phyloP scores from a whole-genome alignment of 1,140 invertebrate species.

The Drosophila trapezifrons region DNA sequence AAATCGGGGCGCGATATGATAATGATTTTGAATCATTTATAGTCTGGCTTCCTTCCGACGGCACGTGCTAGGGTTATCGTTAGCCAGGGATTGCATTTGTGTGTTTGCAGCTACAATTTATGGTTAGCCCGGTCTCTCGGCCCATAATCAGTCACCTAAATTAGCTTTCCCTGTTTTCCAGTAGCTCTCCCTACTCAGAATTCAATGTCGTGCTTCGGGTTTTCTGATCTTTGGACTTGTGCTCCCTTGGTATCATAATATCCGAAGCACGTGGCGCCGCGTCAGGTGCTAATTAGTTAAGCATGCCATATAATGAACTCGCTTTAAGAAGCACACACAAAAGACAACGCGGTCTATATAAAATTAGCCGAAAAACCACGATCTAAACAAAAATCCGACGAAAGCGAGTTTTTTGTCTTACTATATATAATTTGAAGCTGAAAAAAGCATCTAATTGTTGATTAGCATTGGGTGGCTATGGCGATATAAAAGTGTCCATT shows the following conservation, averaged over 20 bases:
- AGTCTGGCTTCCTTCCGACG: slow-evolving; percentile 39
- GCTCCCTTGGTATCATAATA: slow-evolving; percentile 21
- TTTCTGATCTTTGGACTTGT: slow-evolving; percentile 40
- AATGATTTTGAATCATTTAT: slow-evolving; percentile 64
- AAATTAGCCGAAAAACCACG: slow-evolving; percentile 32
- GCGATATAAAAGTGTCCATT: slow-evolving; percentile 25
- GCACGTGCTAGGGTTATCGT: slow-evolving; percentile 55
- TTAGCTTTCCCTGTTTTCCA: slow-evolving; percentile 9
- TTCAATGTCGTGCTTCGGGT: background rate
- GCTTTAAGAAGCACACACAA: slow-evolving; percentile 16
- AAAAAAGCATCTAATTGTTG: slow-evolving; percentile 38
- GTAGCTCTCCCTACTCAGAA: background rate
- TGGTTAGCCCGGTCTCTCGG: background rate
- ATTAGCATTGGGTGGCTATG: slow-evolving; percentile 20
- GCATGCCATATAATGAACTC: slow-evolving; percentile 66
- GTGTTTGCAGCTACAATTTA: slow-evolving; percentile 14
- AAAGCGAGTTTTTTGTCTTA: slow-evolving; percentile 42
- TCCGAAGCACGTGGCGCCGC: slow-evolving; percentile 40
- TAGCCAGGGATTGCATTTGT: slow-evolving; percentile 10
- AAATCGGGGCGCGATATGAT: slow-evolving; percentile 55
- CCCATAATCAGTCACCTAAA: slow-evolving; percentile 27
- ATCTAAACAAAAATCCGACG: slow-evolving; percentile 25
- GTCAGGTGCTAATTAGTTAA: slow-evolving; percentile 60
- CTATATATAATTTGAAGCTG: slow-evolving; percentile 19
- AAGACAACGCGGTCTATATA: slow-evolving; percentile 27